Base-by-base conservation (phyloP, 1,140 invertebrate species). In the Pentalonia nigronervosa region DNA sequence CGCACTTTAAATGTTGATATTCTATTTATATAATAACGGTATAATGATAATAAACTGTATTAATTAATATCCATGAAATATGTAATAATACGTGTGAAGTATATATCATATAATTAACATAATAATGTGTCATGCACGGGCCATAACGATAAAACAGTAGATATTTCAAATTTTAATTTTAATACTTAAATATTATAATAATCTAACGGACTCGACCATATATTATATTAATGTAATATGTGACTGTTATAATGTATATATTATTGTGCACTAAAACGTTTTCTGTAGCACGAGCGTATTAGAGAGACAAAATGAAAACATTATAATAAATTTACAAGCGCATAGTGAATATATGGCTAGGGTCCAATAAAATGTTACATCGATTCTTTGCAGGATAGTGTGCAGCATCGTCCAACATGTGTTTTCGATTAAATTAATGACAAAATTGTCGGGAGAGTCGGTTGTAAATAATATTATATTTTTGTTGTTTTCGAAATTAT, bases 371-470 rank as follows among this genome's bases (percentile, higher is more conserved):
- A 87, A 47, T 30, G 45, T 48, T 47, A 88, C 25, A n/a, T 88
- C 47, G 86, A 48, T 48, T 87, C 84, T 47, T 48, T 45, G 84
- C 84, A 30, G 41, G 41, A 87, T 47, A 11, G 84, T 87, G 84
- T 87, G 41, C 41, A 41, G 41, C 41, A 41, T 88, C 86, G n/a
- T 48, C 45, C 86, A 88, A 30, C 86, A 88, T 86, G 84, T 86
- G 84, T 86, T 86, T 88, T 50, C 25, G 86, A 48, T 88, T 88
- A 88, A 88, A 88, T 88, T 20, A 88, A 88, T 47, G 47, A 48
- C 86, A n/a, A 76, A 76, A 76, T 76, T n/a, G 60, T n/a, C n/a
- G 17, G n/a, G 60, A n/a, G 30, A 76, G n/a, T 76, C n/a, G 30
- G 14, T 76, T 86, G 6, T 47, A 86, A 86, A 45, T 41, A 41